phyloP scores from a whole-genome alignment of 2,797 vertebrate species.

The Balearica regulorum region DNA sequence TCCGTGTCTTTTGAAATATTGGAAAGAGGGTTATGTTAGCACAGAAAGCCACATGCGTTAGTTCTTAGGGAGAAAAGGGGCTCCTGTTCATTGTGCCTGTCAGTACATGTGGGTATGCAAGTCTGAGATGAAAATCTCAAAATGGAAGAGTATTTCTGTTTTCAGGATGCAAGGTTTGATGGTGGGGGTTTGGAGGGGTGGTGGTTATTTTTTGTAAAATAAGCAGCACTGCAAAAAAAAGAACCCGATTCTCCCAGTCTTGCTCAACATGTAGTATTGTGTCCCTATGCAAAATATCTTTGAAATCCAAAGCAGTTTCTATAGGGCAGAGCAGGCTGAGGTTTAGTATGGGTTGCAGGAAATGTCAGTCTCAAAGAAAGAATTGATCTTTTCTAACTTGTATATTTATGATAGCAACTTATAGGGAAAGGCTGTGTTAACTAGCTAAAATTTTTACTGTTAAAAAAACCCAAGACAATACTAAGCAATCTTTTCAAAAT shows the following conservation, averaged over 20 bases:
- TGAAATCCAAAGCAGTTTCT: background rate
- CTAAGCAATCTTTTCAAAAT: background rate
- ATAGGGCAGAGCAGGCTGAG: background rate
- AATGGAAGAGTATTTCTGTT: background rate
- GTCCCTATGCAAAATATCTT: background rate
- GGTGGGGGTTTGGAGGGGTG: background rate
- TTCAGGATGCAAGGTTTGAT: background rate
- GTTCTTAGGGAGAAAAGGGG: slow-evolving; percentile 8
- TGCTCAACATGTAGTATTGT: background rate
- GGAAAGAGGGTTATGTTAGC: slow-evolving; percentile 55
- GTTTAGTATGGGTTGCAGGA: background rate
- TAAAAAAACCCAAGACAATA: background rate
- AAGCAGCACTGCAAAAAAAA: background rate
- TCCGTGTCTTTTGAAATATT: slow-evolving; percentile 74
- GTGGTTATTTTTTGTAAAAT: background rate
- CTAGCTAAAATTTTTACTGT: background rate
- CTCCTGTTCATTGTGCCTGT: slow-evolving; percentile 26
- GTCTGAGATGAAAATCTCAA: slow-evolving; percentile 30
- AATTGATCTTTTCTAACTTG: background rate
- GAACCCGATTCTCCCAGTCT: background rate
- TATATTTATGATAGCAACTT: background rate
- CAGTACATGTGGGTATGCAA: background rate
- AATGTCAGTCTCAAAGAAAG: background rate
- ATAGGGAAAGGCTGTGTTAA: background rate
- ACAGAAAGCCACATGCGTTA: slow-evolving; percentile 14